Conservation (phyloP, 1,140 invertebrate species). For the Eriosoma lanigerum region DNA sequence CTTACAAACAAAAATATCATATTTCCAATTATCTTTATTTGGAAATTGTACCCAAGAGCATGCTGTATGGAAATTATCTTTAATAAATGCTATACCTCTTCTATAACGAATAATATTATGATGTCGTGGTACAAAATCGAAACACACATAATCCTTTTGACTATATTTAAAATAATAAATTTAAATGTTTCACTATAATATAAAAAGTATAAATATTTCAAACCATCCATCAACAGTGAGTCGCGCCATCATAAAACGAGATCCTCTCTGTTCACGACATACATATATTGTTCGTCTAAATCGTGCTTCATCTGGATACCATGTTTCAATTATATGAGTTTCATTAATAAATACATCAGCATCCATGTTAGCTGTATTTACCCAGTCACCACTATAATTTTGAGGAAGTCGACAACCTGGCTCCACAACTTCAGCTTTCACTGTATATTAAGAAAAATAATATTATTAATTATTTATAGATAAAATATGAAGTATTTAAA, state of each 20-base stretch:
- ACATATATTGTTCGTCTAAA: slow-evolving; percentile 89
- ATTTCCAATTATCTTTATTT: slow-evolving; percentile 82
- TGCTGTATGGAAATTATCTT: slow-evolving; percentile 85
- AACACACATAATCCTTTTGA: slow-evolving; percentile 96
- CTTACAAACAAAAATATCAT: slow-evolving; percentile 77
- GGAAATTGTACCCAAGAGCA: slow-evolving; percentile 92
- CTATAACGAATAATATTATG: slow-evolving; percentile 94
- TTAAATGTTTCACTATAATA: neutral
- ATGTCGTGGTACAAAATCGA: slow-evolving; percentile 92
- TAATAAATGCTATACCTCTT: slow-evolving; percentile 85
- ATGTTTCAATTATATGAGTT: slow-evolving; percentile 94
- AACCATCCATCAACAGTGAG: slow-evolving; percentile 94
- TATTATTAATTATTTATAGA: slow-evolving; percentile 54
- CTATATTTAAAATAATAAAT: slow-evolving; percentile 61
- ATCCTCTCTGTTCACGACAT: slow-evolving; percentile 86
- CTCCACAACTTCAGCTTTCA: slow-evolving; percentile 81
- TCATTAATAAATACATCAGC: slow-evolving; percentile 92
- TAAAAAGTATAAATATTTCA: neutral
- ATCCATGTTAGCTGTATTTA: slow-evolving; percentile 94
- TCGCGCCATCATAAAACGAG: slow-evolving; percentile 86
- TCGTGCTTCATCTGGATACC: slow-evolving; percentile 85
- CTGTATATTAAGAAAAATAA: slow-evolving; percentile 59
- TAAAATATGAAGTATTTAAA: neutral
- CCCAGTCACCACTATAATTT: slow-evolving; percentile 93
- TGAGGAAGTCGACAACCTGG: slow-evolving; percentile 88